Conservation (phyloP, 2,888 invertebrate species). For the Spisula subtruncata region DNA sequence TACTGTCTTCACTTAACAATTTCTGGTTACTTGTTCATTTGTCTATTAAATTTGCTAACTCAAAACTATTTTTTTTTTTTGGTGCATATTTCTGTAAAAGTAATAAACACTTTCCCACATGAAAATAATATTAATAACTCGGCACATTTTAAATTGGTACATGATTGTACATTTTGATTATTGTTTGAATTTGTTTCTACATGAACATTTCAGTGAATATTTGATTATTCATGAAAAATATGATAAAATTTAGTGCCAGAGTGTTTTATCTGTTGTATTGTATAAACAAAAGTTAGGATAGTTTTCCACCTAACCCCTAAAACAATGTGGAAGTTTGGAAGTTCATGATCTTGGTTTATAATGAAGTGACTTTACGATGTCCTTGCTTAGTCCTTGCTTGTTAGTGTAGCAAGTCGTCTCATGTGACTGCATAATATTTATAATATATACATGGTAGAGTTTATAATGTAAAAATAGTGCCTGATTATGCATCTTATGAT, state of each 20-base stretch:
- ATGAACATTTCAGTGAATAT: slow-evolving; percentile 2
- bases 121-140: too few relatives aligned
- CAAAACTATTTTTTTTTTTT: too few relatives aligned
- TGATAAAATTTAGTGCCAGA: too few relatives aligned
- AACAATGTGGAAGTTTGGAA: not conserved
- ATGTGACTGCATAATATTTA: not conserved
- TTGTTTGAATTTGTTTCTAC: not conserved
- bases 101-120: too few relatives aligned
- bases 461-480: not conserved
- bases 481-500: slow-evolving; percentile 21
- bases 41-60: too few relatives aligned
- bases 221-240: not conserved
- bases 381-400: not conserved
- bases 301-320: too few relatives aligned
- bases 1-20: not conserved
- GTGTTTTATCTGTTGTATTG: too few relatives aligned
- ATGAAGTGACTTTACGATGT: not conserved
- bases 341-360: not conserved
- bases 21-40: not conserved
- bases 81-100: too few relatives aligned
- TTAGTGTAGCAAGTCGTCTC: not conserved
- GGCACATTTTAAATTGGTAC: too few relatives aligned
- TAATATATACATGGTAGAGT: slow-evolving; percentile 14
- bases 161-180: too few relatives aligned
- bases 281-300: too few relatives aligned